These are phyloP conservation scores for Tipula helvola DNA, from an alignment of 2,888 invertebrate species.

Conservation along the genomic window DNA sequence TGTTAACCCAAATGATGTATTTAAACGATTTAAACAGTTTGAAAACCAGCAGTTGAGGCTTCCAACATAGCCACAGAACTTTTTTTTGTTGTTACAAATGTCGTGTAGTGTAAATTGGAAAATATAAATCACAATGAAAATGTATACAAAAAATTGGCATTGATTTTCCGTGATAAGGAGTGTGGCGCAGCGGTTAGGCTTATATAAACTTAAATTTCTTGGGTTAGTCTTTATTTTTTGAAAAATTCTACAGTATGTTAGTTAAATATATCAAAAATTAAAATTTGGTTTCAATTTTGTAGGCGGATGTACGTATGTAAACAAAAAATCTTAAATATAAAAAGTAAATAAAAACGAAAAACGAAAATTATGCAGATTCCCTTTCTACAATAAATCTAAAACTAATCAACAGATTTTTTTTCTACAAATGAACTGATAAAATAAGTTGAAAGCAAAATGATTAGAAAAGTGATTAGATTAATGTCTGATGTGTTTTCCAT, in stretches of 20 bases:
- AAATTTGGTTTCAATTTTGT: neutral
- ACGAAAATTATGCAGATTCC: neutral
- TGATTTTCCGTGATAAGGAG: neutral
- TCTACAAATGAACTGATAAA: neutral
- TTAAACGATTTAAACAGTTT: neutral
- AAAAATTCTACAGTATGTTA: no score
- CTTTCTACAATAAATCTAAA: neutral
- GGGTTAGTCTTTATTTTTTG: no score
- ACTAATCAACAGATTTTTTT: neutral
- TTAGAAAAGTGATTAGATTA: constrained; percentile 4
- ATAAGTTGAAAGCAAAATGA: neutral
- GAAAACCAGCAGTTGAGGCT: neutral
- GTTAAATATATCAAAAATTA: no score
- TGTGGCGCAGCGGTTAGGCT: neutral
- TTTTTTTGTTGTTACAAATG: neutral
- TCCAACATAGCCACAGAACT: neutral
- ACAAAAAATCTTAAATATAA: neutral
- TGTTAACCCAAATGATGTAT: neutral
- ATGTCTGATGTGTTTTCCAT: neutral
- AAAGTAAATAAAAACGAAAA: neutral
- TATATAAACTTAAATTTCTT: neutral
- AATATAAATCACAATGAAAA: neutral
- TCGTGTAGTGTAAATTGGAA: neutral
- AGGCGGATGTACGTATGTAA: neutral
- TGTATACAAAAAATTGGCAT: neutral